These are phyloP conservation scores for Osmoderma eremita DNA, from an alignment of 2,888 invertebrate species.

Conservation along the genomic window DNA sequence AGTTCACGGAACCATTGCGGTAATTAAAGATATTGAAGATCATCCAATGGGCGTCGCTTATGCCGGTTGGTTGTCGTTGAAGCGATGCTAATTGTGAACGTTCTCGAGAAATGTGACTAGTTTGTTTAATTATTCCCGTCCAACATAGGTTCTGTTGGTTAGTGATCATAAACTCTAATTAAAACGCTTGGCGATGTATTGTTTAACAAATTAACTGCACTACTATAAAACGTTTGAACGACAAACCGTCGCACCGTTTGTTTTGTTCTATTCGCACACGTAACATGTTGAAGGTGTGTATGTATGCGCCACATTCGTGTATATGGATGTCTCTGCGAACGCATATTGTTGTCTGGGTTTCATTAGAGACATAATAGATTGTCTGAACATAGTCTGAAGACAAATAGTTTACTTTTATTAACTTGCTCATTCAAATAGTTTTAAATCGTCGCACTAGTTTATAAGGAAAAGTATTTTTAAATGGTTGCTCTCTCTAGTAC, in stretches of 20 bases:
- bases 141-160: slow-evolving; percentile 17
- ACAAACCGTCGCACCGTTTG: slow-evolving; percentile 7
- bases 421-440: background rate
- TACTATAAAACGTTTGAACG: slow-evolving; percentile 21
- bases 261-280: background rate
- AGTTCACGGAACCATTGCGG: slow-evolving; percentile 54
- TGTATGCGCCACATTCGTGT: slow-evolving; percentile 4
- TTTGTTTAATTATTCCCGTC: slow-evolving; percentile 42
- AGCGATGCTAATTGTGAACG: slow-evolving; percentile 38
- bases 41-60: slow-evolving; percentile 39
- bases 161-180: slow-evolving; percentile 37
- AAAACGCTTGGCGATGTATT: slow-evolving; percentile 32
- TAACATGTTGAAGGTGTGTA: no score
- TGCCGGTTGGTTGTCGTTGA: slow-evolving; percentile 28
- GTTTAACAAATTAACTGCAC: slow-evolving; percentile 36
- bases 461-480: background rate
- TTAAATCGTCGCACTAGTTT: background rate
- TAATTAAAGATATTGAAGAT: slow-evolving; percentile 42
- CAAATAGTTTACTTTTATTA: slow-evolving; percentile 8
- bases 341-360: slow-evolving; percentile 22
- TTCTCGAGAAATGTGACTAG: slow-evolving; percentile 41
- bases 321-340: slow-evolving; percentile 28
- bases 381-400: background rate
- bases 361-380: slow-evolving; percentile 8
- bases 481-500: background rate